A percentile compares a stretch with the other conserved stretches of the same genome.
These are phyloP conservation scores for Cavia aperea DNA, from an alignment of 2,113 vertebrate species.

Conservation along the genomic window DNA sequence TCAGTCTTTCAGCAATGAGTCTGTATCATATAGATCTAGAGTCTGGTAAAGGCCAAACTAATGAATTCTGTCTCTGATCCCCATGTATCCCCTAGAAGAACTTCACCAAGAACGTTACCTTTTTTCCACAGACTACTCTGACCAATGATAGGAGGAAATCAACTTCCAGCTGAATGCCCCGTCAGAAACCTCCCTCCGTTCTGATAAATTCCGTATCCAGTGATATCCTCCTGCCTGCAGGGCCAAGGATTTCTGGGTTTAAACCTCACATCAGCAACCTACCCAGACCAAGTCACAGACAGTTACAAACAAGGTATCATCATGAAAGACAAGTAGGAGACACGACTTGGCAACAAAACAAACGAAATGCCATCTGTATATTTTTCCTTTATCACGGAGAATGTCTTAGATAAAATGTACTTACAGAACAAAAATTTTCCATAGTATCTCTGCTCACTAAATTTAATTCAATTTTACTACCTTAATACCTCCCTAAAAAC, in stretches of 20 bases:
- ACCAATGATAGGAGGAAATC: background rate
- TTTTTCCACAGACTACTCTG: background rate
- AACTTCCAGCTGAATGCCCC: background rate
- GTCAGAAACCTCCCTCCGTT: background rate
- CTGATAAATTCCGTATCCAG: background rate
- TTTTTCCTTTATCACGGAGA: background rate
- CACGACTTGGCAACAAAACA: background rate
- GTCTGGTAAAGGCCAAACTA: background rate
- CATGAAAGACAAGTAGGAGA: background rate
- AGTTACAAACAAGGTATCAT: background rate
- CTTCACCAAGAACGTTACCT: background rate
- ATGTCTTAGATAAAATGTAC: background rate
- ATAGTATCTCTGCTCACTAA: background rate
- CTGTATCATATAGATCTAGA: background rate
- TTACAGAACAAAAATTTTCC: background rate
- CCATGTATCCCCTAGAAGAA: background rate
- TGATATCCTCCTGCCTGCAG: background rate
- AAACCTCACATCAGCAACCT: background rate
- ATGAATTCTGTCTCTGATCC: background rate
- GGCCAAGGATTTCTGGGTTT: background rate
- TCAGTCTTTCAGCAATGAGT: background rate
- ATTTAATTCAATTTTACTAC: constrained; percentile 32
- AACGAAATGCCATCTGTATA: background rate
- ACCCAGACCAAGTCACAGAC: background rate
- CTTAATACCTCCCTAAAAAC: background rate